Percentiles rank a stretch among this genome's conserved stretches.
These are phyloP conservation scores for Morone chrysops DNA, from an alignment of 2,113 vertebrate genomes.

Conservation along the genomic window DNA sequence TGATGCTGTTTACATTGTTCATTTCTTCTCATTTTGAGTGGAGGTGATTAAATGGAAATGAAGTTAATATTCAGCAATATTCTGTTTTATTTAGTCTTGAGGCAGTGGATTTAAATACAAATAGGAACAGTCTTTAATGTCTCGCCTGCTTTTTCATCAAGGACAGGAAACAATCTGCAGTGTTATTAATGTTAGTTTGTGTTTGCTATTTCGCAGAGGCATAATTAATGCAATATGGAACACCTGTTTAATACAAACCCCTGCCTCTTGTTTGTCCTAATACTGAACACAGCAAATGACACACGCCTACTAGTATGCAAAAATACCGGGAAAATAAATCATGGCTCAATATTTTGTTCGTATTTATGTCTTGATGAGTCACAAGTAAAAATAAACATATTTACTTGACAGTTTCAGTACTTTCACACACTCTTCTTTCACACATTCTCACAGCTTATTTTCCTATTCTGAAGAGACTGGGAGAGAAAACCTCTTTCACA, in stretches of 20 bases:
- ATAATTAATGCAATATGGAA: conserved; percentile 1
- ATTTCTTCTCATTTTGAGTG: conserved; percentile 1
- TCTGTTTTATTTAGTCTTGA: conserved; percentile 10
- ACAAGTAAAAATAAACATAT: not conserved
- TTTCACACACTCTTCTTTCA: not conserved
- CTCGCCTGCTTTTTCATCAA: not conserved
- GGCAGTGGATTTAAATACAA: conserved; percentile 3
- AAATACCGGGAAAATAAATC: not conserved
- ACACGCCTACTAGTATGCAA: not conserved
- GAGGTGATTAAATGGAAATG: conserved; percentile 10
- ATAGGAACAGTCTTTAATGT: conserved; percentile 1
- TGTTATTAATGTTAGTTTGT: conserved; percentile 4
- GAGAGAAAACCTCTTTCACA: not conserved
- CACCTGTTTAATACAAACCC: not conserved
- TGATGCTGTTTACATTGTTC: not conserved
- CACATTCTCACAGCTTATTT: not conserved
- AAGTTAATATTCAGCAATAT: conserved; percentile 9
- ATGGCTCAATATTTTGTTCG: not conserved
- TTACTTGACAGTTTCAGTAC: not conserved
- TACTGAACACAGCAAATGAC: not conserved
- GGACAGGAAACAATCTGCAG: not conserved
- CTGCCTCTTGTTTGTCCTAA: not conserved
- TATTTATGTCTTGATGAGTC: not conserved
- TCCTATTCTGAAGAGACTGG: not conserved
- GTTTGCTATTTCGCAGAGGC: not conserved